Evolutionary conservation across 2,888 invertebrate genomes (phyloP).

Genomic region (Buathra laborator): DNA sequence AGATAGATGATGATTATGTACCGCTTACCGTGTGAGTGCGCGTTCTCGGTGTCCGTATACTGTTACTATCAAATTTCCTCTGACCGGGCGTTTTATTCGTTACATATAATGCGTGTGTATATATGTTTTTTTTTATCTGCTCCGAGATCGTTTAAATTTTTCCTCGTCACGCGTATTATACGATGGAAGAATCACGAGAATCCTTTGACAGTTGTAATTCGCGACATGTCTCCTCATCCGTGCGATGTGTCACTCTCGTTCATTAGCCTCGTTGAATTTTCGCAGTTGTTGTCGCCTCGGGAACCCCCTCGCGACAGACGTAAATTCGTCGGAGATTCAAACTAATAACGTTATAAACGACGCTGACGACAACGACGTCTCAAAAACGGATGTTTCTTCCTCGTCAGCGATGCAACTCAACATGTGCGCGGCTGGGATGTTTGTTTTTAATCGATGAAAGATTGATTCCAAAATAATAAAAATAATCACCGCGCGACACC

Average conservation of each 20-base stretch:
- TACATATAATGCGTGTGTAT: not conserved
- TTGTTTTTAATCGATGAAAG: not conserved
- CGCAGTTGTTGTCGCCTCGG: not conserved
- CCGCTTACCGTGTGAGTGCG: slow-evolving; percentile 58
- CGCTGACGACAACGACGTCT: not conserved
- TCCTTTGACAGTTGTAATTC: slow-evolving; percentile 7
- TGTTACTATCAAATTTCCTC: slow-evolving; percentile 39
- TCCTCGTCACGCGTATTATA: not conserved
- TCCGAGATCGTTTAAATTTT: slow-evolving; percentile 11
- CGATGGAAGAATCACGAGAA: slow-evolving; percentile 12
- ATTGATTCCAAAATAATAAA: not conserved
- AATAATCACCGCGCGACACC: slow-evolving; percentile 17
- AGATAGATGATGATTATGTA: slow-evolving; percentile 22
- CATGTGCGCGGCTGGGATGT: slow-evolving; percentile 40
- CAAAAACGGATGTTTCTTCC: slow-evolving; percentile 19
- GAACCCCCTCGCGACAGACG: not conserved
- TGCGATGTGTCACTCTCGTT: slow-evolving; percentile 19
- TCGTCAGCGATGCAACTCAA: slow-evolving; percentile 26
- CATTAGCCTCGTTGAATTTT: not conserved
- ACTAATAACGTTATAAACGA: slow-evolving; percentile 27
- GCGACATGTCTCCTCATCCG: slow-evolving; percentile 10
- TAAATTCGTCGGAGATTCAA: slow-evolving; percentile 24
- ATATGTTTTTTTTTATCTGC: not conserved
- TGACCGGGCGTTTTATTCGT: slow-evolving; percentile 21
- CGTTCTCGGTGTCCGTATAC: slow-evolving; percentile 41